These are phyloP conservation scores for Argynnis bischoffii DNA, from an alignment of 2,888 invertebrate species.

Conservation along the genomic window DNA sequence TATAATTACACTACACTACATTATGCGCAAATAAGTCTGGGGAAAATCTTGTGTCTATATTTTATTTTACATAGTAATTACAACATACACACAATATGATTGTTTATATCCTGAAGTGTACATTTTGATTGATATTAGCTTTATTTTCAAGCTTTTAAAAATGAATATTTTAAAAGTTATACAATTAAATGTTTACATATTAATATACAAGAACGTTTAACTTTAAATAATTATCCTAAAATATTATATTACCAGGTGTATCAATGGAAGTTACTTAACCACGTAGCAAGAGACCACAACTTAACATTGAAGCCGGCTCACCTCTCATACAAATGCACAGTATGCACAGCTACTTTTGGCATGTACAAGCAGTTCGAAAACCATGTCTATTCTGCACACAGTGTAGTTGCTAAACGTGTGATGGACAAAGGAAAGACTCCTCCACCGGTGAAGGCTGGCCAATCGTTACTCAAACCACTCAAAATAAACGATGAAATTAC, in stretches of 20 bases:
- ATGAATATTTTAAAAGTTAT: too few species aligned
- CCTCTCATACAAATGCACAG: slow-evolving; percentile 96
- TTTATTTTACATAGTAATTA: too few species aligned
- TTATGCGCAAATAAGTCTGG: too few species aligned
- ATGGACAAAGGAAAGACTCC: slow-evolving; percentile 63
- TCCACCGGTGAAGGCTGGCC: slow-evolving; percentile 46
- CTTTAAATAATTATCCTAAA: slow-evolving; percentile 7
- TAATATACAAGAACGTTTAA: neutral
- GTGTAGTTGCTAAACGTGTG: slow-evolving; percentile 91
- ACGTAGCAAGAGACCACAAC: slow-evolving; percentile 95
- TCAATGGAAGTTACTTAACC: slow-evolving; percentile 95
- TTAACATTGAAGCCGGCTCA: slow-evolving; percentile 96
- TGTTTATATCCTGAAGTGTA: too few species aligned
- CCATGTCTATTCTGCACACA: slow-evolving; percentile 96
- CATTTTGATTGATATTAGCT: too few species aligned
- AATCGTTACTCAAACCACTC: slow-evolving; percentile 85
- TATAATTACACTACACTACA: neutral
- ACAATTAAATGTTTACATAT: neutral
- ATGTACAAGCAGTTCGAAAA: slow-evolving; percentile 98
- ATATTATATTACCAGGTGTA: slow-evolving; percentile 86
- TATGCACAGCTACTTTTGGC: slow-evolving; percentile 96
- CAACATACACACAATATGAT: too few species aligned
- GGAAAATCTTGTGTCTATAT: too few species aligned
- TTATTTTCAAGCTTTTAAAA: too few species aligned
- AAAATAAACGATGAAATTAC: slow-evolving; percentile 95